Conservation (phyloP, 2,113 vertebrate species). For the Brachypodius melanocephalos region DNA sequence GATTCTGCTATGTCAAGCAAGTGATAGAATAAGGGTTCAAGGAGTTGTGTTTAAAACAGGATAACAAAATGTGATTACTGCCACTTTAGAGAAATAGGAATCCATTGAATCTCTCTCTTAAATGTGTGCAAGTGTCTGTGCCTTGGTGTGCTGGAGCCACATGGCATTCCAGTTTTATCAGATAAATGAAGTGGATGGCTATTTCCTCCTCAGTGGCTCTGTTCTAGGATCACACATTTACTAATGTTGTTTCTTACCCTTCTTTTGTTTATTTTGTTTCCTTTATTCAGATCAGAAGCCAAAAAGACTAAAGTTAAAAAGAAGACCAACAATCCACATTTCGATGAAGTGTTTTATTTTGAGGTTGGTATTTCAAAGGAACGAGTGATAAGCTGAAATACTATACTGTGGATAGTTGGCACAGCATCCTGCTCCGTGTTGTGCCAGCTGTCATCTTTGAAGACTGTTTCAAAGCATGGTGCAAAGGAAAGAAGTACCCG, state of each 20-base stretch:
- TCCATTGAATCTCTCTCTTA: background rate
- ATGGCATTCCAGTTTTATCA: conserved; percentile 9
- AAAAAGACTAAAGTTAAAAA: conserved; percentile 98
- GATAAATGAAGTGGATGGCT: conserved; percentile 17
- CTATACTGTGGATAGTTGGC: conserved; percentile 5
- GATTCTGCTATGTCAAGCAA: background rate
- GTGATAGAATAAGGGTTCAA: background rate
- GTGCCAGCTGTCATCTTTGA: conserved; percentile 30
- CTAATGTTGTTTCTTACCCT: background rate
- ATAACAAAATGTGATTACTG: background rate
- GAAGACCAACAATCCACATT: conserved; percentile 98
- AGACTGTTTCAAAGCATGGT: conserved; percentile 16
- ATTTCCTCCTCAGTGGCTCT: background rate
- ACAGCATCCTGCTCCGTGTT: background rate
- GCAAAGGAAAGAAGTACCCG: background rate
- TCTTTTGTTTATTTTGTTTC: background rate
- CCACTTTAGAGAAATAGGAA: background rate
- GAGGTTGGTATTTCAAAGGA: conserved; percentile 82
- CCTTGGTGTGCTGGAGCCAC: conserved; percentile 13
- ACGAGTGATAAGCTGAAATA: conserved; percentile 19
- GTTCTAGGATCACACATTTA: background rate
- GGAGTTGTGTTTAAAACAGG: background rate
- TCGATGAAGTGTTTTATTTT: conserved; percentile 97
- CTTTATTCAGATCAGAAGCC: conserved; percentile 84
- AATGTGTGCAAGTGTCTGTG: background rate